phyloP scores from a whole-genome alignment of 92 coral and sea anemone species.

The Umimayanthus kanabou region DNA sequence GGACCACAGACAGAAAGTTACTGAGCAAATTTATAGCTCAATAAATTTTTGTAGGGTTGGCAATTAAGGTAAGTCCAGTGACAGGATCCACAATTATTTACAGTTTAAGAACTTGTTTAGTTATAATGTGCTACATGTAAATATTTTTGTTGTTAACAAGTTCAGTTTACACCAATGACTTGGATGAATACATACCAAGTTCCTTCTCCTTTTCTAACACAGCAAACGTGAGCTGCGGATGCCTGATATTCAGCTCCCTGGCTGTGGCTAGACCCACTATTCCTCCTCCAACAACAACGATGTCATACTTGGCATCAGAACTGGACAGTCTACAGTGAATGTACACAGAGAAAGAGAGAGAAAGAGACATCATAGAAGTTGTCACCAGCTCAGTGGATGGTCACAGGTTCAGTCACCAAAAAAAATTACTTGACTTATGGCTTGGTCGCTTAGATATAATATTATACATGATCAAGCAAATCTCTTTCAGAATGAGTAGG shows the following conservation, averaged over 20 bases:
- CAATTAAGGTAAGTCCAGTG: too few relatives aligned
- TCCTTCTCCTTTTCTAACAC: slow-evolving; percentile 86
- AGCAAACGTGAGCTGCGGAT: slow-evolving; percentile 81
- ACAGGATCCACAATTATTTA: too few relatives aligned
- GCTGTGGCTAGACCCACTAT: slow-evolving; percentile 94
- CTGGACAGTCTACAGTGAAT: background rate
- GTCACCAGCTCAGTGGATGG: background rate
- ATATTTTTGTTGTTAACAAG: background rate
- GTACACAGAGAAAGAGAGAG: background rate
- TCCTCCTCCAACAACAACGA: slow-evolving; percentile 95
- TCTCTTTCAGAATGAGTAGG: too few relatives aligned
- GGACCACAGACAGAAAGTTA: too few relatives aligned
- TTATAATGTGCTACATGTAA: too few relatives aligned
- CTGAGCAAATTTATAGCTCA: too few relatives aligned
- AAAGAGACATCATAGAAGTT: background rate
- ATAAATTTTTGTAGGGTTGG: too few relatives aligned
- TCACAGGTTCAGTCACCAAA: background rate
- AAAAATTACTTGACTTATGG: background rate
- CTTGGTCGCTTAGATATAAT: background rate
- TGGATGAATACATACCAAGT: slow-evolving; percentile 60
- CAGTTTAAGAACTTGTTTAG: too few relatives aligned
- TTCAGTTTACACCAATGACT: background rate
- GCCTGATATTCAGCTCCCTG: slow-evolving; percentile 65
- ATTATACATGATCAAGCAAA: background rate
- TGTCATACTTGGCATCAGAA: slow-evolving; percentile 61